Evolutionary conservation across 2,797 vertebrate genomes (phyloP), one percentile per base, ranked within the genome.

Genomic region (Dryobates pubescens): DNA sequence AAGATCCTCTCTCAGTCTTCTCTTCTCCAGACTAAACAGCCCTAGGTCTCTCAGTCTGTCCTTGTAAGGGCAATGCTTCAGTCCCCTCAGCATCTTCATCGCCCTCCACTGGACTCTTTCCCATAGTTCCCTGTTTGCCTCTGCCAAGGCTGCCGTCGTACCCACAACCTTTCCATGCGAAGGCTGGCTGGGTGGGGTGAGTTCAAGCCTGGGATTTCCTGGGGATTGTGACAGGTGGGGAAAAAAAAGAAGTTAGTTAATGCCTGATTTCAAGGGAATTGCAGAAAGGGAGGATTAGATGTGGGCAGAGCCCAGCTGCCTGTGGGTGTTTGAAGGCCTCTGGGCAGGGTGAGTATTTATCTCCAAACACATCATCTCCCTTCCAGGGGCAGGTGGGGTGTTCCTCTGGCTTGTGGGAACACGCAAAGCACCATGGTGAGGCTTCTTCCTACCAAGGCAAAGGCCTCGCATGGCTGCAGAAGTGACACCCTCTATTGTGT

Each of bases 341-440:
- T 83, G 89, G 93, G 91, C 53, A 97, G 97, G 96, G 95, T 88
- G 96, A 96, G 78, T 86, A 38, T 73, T 84, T 88, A 9, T 38
- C 96, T 95, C 51, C 0, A 4, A 72, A 43, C 73, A 51, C 78
- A 82, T 90, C 78, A 71, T 29, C 86, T 90, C 75, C 65, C 80
- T 87, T 89, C 32, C 90, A 81, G 68, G 74, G 74, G 65, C 15
- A 84, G 93, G 82, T 82, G 84, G 88, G 90, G 88, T 63, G 65
- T 88, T 94, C 72, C 83, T 83, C 63, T 47, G 34, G 73, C 88
- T 88, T 98, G 97, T 96, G 93, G 78, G 58, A 88, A 96, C 97
- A 90, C 0, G 97, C 88, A 57, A 34, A 59, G 54, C 53, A 38
- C 3, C 2, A 29, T 8, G 76, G 59, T 27, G 85, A 91, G 47